phyloP scores from a whole-genome alignment of 2,888 invertebrate species.

The Brenthis hecate region DNA sequence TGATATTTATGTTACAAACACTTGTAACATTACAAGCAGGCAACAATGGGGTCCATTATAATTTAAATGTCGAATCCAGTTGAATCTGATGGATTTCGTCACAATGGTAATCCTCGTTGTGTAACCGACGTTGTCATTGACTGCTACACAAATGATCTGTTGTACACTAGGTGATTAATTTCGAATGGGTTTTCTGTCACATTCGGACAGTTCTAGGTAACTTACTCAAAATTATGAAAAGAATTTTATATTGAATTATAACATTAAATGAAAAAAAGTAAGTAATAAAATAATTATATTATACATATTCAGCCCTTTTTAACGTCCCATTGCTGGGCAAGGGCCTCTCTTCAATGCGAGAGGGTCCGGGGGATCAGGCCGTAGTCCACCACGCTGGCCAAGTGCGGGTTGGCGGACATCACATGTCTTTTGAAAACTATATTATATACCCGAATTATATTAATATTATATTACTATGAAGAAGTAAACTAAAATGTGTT shows the following conservation, averaged over 20 bases:
- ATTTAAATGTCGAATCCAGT: conserved; percentile 24
- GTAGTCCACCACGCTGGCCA: too few species aligned
- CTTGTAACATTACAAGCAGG: background rate
- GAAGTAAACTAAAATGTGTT: too few species aligned
- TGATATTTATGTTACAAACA: background rate
- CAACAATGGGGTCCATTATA: conserved; percentile 19
- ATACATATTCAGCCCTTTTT: too few species aligned
- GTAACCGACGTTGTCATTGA: conserved; percentile 63
- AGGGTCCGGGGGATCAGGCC: too few species aligned
- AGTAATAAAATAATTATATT: too few species aligned
- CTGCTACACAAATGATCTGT: conserved; percentile 21
- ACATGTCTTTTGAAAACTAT: too few species aligned
- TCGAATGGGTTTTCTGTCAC: background rate
- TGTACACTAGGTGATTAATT: conserved; percentile 16
- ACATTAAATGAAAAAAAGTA: too few species aligned
- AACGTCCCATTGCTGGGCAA: too few species aligned
- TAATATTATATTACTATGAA: too few species aligned
- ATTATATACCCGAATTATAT: too few species aligned
- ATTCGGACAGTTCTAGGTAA: background rate
- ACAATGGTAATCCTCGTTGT: conserved; percentile 67
- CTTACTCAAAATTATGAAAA: background rate
- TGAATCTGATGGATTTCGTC: conserved; percentile 50
- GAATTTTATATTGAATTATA: background rate
- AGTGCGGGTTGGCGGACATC: too few species aligned
- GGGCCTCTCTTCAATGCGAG: too few species aligned